A percentile compares a stretch with the other conserved stretches of the same genome.
These are phyloP conservation scores for Alectoris magna DNA, from an alignment of 2,797 vertebrate genomes.

Conservation along the genomic window DNA sequence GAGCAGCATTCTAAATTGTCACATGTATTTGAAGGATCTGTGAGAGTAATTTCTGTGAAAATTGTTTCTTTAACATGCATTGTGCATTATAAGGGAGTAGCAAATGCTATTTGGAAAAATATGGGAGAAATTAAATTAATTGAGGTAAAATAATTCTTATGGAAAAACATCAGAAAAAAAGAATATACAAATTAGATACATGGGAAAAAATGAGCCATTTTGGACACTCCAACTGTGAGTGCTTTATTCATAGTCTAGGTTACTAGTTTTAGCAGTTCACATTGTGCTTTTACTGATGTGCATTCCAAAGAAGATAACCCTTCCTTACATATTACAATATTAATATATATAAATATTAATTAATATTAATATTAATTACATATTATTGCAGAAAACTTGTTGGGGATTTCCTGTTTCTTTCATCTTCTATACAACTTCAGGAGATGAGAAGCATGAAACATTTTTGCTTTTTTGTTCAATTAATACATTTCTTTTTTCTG, in stretches of 20 bases:
- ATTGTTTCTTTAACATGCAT: background rate
- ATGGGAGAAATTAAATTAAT: background rate
- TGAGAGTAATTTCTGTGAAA: background rate
- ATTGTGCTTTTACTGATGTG: background rate
- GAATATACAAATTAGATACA: background rate
- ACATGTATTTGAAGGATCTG: background rate
- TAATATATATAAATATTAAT: too few species aligned
- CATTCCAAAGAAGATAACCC: background rate
- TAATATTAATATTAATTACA: too few species aligned
- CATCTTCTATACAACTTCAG: background rate
- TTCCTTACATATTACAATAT: background rate
- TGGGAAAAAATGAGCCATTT: background rate
- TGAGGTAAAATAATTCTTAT: background rate
- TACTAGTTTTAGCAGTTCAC: background rate
- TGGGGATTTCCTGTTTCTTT: background rate
- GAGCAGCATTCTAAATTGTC: background rate
- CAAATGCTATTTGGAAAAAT: background rate
- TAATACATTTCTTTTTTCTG: background rate
- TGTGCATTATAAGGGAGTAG: background rate
- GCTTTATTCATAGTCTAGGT: background rate
- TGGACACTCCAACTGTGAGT: background rate
- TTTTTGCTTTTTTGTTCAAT: background rate
- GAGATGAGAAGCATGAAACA: background rate
- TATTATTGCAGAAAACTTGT: background rate
- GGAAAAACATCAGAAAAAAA: background rate